Percentiles rank a stretch among this genome's conserved stretches.
Evolutionary conservation across 2,797 vertebrate genomes (phyloP).

Genomic region (Loris lydekkerianus): DNA sequence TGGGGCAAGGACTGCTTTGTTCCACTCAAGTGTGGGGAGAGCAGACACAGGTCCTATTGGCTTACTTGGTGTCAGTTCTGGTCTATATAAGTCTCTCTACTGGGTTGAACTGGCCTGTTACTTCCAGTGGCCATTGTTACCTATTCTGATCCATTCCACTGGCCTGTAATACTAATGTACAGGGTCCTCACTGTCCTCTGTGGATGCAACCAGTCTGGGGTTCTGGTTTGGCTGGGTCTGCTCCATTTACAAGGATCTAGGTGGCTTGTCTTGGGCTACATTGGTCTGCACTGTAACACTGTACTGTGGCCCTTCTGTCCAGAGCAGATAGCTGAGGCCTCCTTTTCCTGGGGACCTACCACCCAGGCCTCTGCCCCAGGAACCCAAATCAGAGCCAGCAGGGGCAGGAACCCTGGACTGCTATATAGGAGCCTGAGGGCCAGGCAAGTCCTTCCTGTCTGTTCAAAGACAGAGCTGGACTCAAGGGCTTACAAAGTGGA

Average conservation of each 20-base stretch:
- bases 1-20: background rate
- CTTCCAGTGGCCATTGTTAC: background rate
- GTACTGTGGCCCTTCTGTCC: background rate
- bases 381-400: constrained; percentile 28
- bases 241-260: background rate
- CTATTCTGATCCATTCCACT: background rate
- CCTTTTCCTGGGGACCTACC: background rate
- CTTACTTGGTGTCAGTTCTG: background rate
- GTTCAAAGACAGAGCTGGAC: constrained; percentile 20
- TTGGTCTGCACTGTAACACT: background rate
- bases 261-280: background rate
- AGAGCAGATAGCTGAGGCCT: background rate
- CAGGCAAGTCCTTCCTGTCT: background rate
- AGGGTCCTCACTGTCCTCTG: background rate
- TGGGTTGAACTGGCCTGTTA: background rate
- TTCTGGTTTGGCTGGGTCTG: background rate
- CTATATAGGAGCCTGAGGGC: background rate
- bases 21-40: background rate
- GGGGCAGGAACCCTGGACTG: background rate
- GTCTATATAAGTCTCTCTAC: background rate
- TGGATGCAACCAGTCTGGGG: background rate
- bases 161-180: background rate
- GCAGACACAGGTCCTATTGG: background rate
- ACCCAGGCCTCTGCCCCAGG: background rate
- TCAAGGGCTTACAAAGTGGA: background rate